Conservation (phyloP, 2,797 vertebrate species). For the Coracias cyanogaster region DNA sequence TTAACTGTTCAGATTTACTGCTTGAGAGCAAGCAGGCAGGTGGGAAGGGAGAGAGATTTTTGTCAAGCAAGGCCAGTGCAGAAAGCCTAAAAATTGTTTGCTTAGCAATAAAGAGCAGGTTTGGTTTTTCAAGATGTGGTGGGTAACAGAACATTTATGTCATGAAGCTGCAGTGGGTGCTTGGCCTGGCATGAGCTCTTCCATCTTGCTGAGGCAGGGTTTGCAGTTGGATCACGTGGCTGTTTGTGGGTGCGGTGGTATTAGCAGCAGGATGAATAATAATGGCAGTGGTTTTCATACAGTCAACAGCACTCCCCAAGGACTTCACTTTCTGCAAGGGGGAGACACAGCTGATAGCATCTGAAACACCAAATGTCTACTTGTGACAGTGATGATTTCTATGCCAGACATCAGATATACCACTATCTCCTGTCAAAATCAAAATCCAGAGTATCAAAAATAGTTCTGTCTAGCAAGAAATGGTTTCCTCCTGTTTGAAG, state of each 20-base stretch:
- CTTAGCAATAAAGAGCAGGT: neutral
- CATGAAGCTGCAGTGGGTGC: neutral
- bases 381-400: neutral
- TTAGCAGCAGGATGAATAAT: neutral
- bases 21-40: neutral
- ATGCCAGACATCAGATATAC: neutral
- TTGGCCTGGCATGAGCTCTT: neutral
- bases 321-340: neutral
- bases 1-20: neutral
- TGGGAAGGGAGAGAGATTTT: neutral
- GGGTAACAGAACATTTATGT: neutral
- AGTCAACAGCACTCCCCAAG: neutral
- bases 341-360: neutral
- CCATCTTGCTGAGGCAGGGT: neutral
- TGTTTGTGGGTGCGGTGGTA: neutral
- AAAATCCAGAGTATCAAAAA: neutral
- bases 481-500: neutral
- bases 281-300: neutral
- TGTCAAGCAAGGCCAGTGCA: neutral
- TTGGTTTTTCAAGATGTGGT: neutral
- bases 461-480: neutral
- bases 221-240: neutral
- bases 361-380: neutral
- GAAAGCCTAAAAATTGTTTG: neutral
- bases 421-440: neutral